phyloP scores from a whole-genome alignment of 2,888 invertebrate genomes.

The Sphinx pinastri region DNA sequence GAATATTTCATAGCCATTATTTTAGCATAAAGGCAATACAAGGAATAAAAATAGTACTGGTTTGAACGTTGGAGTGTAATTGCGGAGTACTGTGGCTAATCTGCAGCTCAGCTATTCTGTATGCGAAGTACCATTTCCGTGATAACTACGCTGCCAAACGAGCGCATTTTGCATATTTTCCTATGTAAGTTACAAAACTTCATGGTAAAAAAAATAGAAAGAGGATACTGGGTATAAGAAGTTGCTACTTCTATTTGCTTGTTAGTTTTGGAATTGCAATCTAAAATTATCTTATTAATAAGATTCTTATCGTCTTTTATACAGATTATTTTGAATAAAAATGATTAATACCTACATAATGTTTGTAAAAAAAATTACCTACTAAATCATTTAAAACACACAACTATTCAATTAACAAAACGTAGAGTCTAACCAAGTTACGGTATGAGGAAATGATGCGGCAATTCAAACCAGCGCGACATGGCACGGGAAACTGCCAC shows the following conservation, averaged over 20 bases:
- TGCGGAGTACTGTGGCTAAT: slow-evolving; percentile 17
- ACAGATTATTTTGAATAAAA: too few relatives aligned
- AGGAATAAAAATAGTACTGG: slow-evolving; percentile 7
- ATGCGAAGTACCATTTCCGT: not conserved
- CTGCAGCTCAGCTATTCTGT: slow-evolving; percentile 16
- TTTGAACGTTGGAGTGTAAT: slow-evolving; percentile 5
- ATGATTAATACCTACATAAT: too few relatives aligned
- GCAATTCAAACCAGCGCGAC: not conserved
- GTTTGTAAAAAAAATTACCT: too few relatives aligned
- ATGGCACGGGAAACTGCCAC: not conserved
- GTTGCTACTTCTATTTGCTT: not conserved
- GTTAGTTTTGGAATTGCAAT: not conserved
- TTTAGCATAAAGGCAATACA: not conserved
- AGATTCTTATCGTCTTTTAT: too few relatives aligned
- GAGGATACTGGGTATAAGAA: too few relatives aligned
- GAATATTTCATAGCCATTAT: not conserved
- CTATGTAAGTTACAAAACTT: slow-evolving; percentile 25
- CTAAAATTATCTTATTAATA: too few relatives aligned
- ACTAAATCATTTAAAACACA: too few relatives aligned
- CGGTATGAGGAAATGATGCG: not conserved
- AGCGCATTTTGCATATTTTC: slow-evolving; percentile 23
- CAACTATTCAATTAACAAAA: not conserved
- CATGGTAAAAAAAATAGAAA: not conserved
- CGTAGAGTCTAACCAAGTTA: not conserved
- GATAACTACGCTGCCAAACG: slow-evolving; percentile 16